A percentile compares a stretch with the other conserved stretches of the same genome.
phyloP scores from a whole-genome alignment of 2,113 vertebrate genomes.

The Anhinga anhinga region DNA sequence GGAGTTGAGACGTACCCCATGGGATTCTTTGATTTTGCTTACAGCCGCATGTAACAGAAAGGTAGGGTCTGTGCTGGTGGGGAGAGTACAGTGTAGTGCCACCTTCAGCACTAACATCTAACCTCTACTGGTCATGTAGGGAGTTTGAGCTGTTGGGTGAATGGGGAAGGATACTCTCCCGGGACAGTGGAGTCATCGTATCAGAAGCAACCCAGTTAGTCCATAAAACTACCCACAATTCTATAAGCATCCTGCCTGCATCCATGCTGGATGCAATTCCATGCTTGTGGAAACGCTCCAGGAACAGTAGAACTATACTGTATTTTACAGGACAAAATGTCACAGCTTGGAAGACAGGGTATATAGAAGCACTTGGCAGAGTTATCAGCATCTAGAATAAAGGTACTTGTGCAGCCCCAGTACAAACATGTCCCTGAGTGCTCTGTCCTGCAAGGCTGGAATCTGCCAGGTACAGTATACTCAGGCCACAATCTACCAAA shows the following conservation, averaged over 20 bases:
- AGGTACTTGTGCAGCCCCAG: neutral
- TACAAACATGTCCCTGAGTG: neutral
- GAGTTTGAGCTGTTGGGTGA: neutral
- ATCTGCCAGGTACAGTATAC: neutral
- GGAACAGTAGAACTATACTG: neutral
- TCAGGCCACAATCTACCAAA: neutral
- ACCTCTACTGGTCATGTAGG: fast-evolving
- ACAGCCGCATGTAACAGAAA: neutral
- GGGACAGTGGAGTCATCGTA: neutral
- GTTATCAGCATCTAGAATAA: neutral
- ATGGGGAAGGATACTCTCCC: neutral
- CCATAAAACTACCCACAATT: neutral
- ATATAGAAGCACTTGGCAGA: neutral
- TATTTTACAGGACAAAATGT: neutral
- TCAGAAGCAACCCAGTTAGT: neutral
- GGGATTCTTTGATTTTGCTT: neutral
- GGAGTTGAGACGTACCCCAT: neutral
- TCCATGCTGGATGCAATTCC: neutral
- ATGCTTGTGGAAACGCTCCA: neutral
- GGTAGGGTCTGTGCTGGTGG: neutral
- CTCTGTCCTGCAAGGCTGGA: neutral
- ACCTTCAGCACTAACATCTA: neutral
- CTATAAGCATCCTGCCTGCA: neutral
- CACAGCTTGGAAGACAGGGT: neutral
- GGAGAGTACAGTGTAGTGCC: neutral